These are phyloP conservation scores for Horisme vitalbata DNA, from an alignment of 2,888 invertebrate species.

Conservation along the genomic window DNA sequence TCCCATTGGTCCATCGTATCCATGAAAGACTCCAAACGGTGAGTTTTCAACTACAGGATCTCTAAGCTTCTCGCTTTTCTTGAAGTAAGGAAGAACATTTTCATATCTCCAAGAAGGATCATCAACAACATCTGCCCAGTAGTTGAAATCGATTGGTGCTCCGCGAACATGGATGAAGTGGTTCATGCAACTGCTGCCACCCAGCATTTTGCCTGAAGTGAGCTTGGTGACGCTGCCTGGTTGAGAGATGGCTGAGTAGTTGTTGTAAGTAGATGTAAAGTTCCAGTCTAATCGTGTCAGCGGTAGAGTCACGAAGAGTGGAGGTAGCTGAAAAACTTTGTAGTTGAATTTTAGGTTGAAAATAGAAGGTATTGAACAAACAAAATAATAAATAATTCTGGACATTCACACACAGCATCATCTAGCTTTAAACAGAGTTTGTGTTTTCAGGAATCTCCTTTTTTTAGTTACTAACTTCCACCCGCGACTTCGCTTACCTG, in stretches of 20 bases:
- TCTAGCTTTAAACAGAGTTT: too few species aligned
- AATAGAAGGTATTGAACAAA: too few species aligned
- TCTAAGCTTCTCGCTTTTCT: slow-evolving; percentile 44
- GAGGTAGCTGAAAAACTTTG: slow-evolving; percentile 39
- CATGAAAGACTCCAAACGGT: slow-evolving; percentile 43
- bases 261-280: slow-evolving; percentile 39
- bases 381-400: too few species aligned
- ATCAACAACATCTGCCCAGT: slow-evolving; percentile 38
- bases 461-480: too few species aligned
- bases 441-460: too few species aligned
- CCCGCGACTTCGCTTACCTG: too few species aligned
- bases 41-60: slow-evolving; percentile 37
- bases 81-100: slow-evolving; percentile 44
- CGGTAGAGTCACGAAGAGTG: slow-evolving; percentile 30
- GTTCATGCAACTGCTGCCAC: slow-evolving; percentile 47
- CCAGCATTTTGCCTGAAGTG: slow-evolving; percentile 47
- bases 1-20: slow-evolving; percentile 59
- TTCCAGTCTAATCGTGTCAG: slow-evolving; percentile 41
- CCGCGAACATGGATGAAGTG: slow-evolving; percentile 43
- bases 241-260: slow-evolving; percentile 29
- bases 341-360: too few species aligned
- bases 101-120: slow-evolving; percentile 44
- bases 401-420: too few species aligned
- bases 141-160: slow-evolving; percentile 38
- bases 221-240: slow-evolving; percentile 27